phyloP scores from a whole-genome alignment of 2,888 invertebrate genomes.

The Habroteleia sp. region DNA sequence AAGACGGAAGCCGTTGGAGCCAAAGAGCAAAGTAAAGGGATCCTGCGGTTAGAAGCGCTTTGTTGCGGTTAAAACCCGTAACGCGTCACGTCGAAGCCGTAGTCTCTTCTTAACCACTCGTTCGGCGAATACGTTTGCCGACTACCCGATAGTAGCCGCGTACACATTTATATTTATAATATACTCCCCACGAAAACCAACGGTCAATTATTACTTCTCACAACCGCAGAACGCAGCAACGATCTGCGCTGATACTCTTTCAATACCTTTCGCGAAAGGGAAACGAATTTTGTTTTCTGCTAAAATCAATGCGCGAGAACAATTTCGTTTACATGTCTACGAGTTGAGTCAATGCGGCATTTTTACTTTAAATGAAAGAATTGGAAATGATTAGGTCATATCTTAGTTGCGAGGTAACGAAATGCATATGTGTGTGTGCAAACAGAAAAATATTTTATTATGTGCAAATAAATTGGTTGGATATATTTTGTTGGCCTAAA shows the following conservation, averaged over 20 bases:
- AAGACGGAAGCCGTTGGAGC: slow-evolving; percentile 63
- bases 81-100: slow-evolving; percentile 75
- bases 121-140: slow-evolving; percentile 65
- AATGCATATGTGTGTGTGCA: too few relatives aligned
- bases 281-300: slow-evolving; percentile 17
- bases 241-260: slow-evolving; percentile 44
- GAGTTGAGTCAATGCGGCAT: not conserved
- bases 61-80: slow-evolving; percentile 79
- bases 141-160: slow-evolving; percentile 68
- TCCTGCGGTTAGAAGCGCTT: slow-evolving; percentile 78
- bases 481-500: too few relatives aligned
- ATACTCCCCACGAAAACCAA: slow-evolving; percentile 70
- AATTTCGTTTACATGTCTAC: slow-evolving; percentile 3
- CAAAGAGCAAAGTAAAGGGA: slow-evolving; percentile 75
- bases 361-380: too few relatives aligned
- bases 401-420: too few relatives aligned
- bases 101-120: slow-evolving; percentile 77
- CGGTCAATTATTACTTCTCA: slow-evolving; percentile 75
- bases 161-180: slow-evolving; percentile 77
- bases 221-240: slow-evolving; percentile 71
- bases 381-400: too few relatives aligned
- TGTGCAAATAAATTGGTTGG: too few relatives aligned
- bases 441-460: too few relatives aligned
- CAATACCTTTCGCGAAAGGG: slow-evolving; percentile 30
- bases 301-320: not conserved